Evolutionary conservation across 2,113 vertebrate genomes (phyloP).

Genomic region (Panthera uncia): DNA sequence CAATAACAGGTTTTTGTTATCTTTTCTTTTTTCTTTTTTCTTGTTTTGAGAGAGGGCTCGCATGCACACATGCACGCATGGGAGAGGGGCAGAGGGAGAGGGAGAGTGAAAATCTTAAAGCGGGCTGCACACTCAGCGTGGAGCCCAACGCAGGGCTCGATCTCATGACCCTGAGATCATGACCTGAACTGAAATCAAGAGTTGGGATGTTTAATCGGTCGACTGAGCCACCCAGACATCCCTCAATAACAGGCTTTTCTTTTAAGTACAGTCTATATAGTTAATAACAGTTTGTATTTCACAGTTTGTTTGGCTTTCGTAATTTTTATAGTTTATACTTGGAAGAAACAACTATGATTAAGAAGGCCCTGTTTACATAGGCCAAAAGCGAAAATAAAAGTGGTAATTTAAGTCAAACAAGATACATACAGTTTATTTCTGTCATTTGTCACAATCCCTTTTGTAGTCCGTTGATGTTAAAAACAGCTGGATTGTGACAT

Average conservation of each 20-base stretch:
- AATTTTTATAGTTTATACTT: background rate
- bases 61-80: too few species aligned
- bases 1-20: background rate
- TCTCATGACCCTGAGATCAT: too few species aligned
- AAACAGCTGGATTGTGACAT: background rate
- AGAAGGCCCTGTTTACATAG: background rate
- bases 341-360: background rate
- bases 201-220: too few species aligned
- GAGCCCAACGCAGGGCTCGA: too few species aligned
- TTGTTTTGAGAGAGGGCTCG: too few species aligned
- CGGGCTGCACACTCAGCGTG: too few species aligned
- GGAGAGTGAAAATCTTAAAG: too few species aligned
- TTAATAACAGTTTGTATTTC: constrained; percentile 35
- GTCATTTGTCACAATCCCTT: background rate
- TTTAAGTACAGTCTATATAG: background rate
- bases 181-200: too few species aligned
- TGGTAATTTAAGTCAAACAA: background rate
- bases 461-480: constrained; percentile 10
- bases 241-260: background rate
- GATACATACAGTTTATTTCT: background rate
- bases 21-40: too few species aligned
- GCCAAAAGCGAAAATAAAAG: constrained; percentile 23
- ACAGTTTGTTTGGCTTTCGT: constrained; percentile 14
- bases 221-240: too few species aligned
- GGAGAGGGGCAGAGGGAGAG: too few species aligned